These are phyloP conservation scores for Onychostruthus taczanowskii DNA, from an alignment of 2,113 vertebrate genomes.

Conservation along the genomic window DNA sequence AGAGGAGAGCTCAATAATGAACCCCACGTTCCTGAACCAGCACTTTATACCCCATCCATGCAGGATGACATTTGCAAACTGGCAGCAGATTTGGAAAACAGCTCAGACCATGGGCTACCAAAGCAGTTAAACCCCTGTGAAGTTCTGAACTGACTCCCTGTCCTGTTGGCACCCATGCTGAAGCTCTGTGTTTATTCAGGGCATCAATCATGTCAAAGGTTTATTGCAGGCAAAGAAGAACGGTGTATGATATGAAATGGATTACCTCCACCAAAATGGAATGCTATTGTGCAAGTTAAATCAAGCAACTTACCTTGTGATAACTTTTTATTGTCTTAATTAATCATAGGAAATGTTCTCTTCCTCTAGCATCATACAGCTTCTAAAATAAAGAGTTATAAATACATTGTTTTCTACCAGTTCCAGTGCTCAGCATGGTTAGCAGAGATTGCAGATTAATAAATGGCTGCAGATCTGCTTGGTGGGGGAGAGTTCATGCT, in stretches of 20 bases:
- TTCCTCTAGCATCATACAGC: not conserved
- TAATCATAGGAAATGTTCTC: not conserved
- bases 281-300: not conserved
- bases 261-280: not conserved
- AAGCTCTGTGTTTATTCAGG: not conserved
- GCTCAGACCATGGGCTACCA: not conserved
- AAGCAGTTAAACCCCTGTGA: not conserved
- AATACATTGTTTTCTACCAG: constrained; percentile 22
- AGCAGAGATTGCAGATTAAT: constrained; percentile 11
- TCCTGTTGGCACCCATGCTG: not conserved
- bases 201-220: not conserved
- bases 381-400: constrained; percentile 2
- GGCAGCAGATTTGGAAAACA: not conserved
- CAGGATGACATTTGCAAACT: not conserved
- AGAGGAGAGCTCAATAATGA: not conserved
- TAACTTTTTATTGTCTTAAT: constrained; percentile 15
- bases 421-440: not conserved
- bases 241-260: not conserved
- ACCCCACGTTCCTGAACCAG: not conserved
- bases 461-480: not conserved
- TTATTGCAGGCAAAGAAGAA: not conserved
- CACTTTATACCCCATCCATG: not conserved
- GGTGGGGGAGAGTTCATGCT: not conserved
- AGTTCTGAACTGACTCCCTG: not conserved
- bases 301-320: not conserved